Base-by-base conservation (phyloP, 1,140 invertebrate species). In the Lordiphosa mommai region DNA sequence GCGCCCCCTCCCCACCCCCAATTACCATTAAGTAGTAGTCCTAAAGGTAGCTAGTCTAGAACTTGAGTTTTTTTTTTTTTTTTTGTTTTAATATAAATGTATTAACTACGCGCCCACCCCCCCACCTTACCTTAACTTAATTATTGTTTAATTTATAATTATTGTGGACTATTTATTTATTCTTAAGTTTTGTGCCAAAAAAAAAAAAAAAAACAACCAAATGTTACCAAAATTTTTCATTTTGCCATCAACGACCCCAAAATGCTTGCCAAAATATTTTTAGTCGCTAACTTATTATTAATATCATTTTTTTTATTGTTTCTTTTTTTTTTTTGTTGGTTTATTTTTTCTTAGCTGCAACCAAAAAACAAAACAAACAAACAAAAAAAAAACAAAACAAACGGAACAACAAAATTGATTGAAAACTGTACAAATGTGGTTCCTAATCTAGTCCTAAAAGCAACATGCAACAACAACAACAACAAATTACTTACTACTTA, bases 381-480 rank as follows among this genome's bases (percentile, higher is more conserved):
- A 27, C 38, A 47, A 20, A 40, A 30, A 46, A 37, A 34, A 61
- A 20, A 40, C 2, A 46, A 20, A 63, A 14, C 17, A 38, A 34
- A 9, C 32, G 29, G 36, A 29, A 71, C 30, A 69, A 40, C 47
- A 48, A 67, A 44, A 61, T 72, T 55, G 43, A 69, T 70, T 59
- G 61, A 64, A 86, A 67, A 87, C 58, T 87, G 86, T 86, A 87
- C 80, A 86, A 86, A 88, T 86, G 80, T 84, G 79, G 86, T 88
- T 88, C 86, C 86, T 88, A 88, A 86, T 86, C 85, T 88, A 88
- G 86, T 88, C 86, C 76, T 71, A 66, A 74, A 80, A 76, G 27
- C 8, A 37, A n/a, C n/a, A n/a, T n/a, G n/a, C n/a, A n/a, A n/a
- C n/a, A n/a, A n/a, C n/a, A n/a, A n/a, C n/a, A n/a, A 41, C 36